Evolutionary conservation across 2,888 invertebrate species (phyloP).

Genomic region (Phania funesta): DNA sequence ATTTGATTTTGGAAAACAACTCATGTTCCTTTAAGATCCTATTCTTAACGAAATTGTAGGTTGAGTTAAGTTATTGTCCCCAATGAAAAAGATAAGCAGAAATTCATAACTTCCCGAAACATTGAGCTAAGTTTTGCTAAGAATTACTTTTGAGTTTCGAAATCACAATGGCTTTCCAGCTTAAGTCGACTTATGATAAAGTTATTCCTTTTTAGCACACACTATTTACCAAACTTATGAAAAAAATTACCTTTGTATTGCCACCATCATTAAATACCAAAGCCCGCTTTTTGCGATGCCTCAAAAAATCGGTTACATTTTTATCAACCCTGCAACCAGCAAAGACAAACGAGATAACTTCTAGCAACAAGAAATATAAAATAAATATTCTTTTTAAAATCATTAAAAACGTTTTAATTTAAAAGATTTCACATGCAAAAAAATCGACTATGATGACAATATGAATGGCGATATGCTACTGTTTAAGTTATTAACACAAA

Average conservation of each 20-base stretch:
- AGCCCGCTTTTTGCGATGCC: constrained; percentile 62
- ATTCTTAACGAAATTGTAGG: too few relatives aligned
- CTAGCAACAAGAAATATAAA: background rate
- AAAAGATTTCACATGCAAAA: background rate
- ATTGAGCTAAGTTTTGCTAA: too few relatives aligned
- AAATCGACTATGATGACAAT: background rate
- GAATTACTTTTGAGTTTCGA: too few relatives aligned
- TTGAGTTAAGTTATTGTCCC: too few relatives aligned
- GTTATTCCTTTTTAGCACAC: background rate
- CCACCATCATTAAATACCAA: constrained; percentile 68
- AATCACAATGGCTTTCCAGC: too few relatives aligned
- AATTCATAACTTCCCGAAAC: too few relatives aligned
- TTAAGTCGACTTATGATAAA: background rate
- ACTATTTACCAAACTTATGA: background rate
- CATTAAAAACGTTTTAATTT: background rate
- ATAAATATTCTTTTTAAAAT: constrained; percentile 2
- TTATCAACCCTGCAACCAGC: constrained; percentile 30
- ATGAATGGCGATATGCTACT: constrained; percentile 11
- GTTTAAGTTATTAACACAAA: constrained; percentile 13
- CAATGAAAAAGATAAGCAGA: too few relatives aligned
- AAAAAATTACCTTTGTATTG: constrained; percentile 58
- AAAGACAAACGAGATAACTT: background rate
- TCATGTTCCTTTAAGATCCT: too few relatives aligned
- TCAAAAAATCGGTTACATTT: constrained; percentile 52
- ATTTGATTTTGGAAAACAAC: too few relatives aligned